These are phyloP conservation scores for Peromyscus attwateri DNA, from an alignment of 2,797 vertebrate genomes.

Conservation along the genomic window DNA sequence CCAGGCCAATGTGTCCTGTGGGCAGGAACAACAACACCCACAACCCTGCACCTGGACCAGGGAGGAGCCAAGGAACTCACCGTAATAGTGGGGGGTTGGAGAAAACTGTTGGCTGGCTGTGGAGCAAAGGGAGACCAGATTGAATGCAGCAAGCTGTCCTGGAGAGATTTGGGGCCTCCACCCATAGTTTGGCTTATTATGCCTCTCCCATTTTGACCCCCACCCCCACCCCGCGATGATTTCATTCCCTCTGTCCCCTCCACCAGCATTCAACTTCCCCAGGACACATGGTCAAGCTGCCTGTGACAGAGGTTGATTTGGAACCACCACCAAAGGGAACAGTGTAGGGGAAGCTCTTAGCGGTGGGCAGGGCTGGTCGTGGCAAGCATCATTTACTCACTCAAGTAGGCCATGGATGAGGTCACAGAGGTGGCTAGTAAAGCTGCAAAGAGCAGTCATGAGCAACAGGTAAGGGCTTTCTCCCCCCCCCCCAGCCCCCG, in stretches of 20 bases:
- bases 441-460: neutral
- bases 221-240: neutral
- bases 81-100: conserved; percentile 65
- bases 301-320: neutral
- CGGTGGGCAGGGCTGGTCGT: neutral
- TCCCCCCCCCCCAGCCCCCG: neutral
- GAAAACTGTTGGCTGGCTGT: conserved; percentile 54
- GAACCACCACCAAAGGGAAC: neutral
- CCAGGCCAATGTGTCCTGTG: neutral
- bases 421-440: neutral
- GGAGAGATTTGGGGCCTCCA: neutral
- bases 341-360: fast-evolving
- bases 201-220: neutral
- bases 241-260: neutral
- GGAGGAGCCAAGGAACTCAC: conserved; percentile 69
- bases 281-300: neutral
- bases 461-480: neutral
- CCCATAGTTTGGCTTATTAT: neutral
- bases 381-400: conserved; percentile 49
- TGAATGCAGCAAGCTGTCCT: neutral
- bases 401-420: neutral
- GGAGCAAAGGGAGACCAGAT: neutral
- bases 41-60: neutral
- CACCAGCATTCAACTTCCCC: neutral
- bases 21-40: neutral